Evolutionary conservation across 2,888 invertebrate species (phyloP), one percentile per base, ranked within the genome.

Genomic region (Neria commutata): DNA sequence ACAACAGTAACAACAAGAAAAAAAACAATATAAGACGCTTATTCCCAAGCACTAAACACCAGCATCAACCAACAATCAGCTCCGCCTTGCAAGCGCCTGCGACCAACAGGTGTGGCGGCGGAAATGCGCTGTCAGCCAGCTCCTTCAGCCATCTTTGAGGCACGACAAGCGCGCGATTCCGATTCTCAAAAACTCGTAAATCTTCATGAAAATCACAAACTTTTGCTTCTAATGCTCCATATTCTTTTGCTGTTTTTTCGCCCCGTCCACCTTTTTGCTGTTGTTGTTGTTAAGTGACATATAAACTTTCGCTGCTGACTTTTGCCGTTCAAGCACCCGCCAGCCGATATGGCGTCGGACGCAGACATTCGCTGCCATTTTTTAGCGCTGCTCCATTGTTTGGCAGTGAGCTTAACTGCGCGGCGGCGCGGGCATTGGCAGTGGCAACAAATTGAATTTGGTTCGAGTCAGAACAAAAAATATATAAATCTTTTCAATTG

Each of bases 371-470:
- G 29, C 17, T 26, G 47, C 11, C 47, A 47, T 21, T 50, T 50
- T 50, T 50, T 6, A 19, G 3, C 1, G 21, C 16, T 34, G 37
- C 24, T 26, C 24, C 48, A 16, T 33, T 19, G 16, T 23, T 50
- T 16, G 8, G 49, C 33, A 11, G 3, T 19, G n/a, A n/a, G n/a
- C n/a, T n/a, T n/a, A n/a, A 4, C n/a, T 29, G 50, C 17, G 16
- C 34, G 19, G 50, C 8, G 33, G n/a, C n/a, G 34, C 33, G 34
- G 34, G 50, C 50, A 51, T 51, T 51, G 34, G 34, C 33, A 51
- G 50, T 51, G 34, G 34, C 16, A 51, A 51, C 50, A 51, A 51
- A 51, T 51, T 51, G 50, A 51, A 29, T 34, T 37, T 34, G 16
- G 37, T 14, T 37, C 14, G 37, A 4, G n/a, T 5, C 8, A 14